phyloP scores from a whole-genome alignment of 2,888 invertebrate genomes.

The Ceraclea dissimilis region DNA sequence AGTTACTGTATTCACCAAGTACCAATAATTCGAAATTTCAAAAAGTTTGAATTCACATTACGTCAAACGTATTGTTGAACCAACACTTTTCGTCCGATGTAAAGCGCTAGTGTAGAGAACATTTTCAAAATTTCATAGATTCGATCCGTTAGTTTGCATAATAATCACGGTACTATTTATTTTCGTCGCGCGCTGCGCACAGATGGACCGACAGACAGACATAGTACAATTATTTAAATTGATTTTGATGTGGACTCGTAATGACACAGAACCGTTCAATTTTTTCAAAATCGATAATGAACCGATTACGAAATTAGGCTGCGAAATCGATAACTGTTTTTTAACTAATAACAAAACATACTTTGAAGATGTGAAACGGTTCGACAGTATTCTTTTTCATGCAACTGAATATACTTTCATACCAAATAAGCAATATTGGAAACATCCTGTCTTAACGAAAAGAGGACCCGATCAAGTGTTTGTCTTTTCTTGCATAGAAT shows the following conservation, averaged over 20 bases:
- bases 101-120: too few species aligned
- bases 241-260: slow-evolving; percentile 15
- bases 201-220: too few species aligned
- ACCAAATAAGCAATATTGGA: neutral
- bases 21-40: too few species aligned
- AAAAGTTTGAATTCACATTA: too few species aligned
- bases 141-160: too few species aligned
- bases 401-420: slow-evolving; percentile 31
- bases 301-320: slow-evolving; percentile 33
- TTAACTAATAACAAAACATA: slow-evolving; percentile 32
- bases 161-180: too few species aligned
- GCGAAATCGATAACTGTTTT: slow-evolving; percentile 41
- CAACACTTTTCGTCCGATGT: too few species aligned
- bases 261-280: slow-evolving; percentile 12
- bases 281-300: slow-evolving; percentile 3
- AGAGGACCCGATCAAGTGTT: slow-evolving; percentile 42
- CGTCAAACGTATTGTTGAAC: too few species aligned
- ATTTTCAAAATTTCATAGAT: too few species aligned
- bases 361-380: slow-evolving; percentile 34
- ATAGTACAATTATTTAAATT: too few species aligned
- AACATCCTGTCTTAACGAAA: slow-evolving; percentile 13
- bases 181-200: too few species aligned
- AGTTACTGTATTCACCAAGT: too few species aligned
- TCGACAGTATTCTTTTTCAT: slow-evolving; percentile 49
- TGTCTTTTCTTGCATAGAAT: slow-evolving; percentile 40